phyloP scores from a whole-genome alignment of 1,140 invertebrate genomes.

The Caenorhabditis inopinata region DNA sequence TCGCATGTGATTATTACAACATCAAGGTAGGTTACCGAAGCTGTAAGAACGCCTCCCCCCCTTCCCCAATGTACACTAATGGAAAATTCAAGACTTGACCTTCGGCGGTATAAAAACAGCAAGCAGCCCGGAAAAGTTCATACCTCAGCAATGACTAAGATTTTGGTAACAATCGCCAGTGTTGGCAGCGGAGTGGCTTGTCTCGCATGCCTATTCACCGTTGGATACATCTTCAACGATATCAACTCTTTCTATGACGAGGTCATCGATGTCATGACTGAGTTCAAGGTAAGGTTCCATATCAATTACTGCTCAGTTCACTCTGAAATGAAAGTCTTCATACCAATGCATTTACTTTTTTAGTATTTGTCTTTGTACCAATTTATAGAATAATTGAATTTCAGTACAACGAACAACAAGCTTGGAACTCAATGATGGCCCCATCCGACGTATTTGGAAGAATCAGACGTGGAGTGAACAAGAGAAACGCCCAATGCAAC shows the following conservation, averaged over 20 bases:
- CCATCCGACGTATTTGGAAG: no score
- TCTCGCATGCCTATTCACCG: conserved; percentile 45
- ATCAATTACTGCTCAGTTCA: no score
- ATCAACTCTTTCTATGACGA: conserved; percentile 54
- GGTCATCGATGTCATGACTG: conserved; percentile 49
- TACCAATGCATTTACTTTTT: no score
- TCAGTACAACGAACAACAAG: conserved; percentile 42
- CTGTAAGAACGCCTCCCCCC: neutral
- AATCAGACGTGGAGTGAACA: conserved; percentile 33
- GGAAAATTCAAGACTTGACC: neutral
- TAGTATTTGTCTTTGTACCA: no score
- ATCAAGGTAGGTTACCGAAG: neutral
- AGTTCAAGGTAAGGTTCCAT: conserved; percentile 48
- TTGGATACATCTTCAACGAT: conserved; percentile 51
- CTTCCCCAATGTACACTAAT: no score
- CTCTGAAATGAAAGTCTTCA: no score
- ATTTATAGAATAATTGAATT: no score
- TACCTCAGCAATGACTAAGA: conserved; percentile 32
- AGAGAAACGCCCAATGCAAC: conserved; percentile 22
- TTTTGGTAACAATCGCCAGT: conserved; percentile 42
- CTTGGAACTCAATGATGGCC: no score
- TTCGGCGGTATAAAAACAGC: no score
- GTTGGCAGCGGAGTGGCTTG: conserved; percentile 41
- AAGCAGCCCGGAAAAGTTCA: neutral
- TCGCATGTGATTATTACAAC: neutral